These are phyloP conservation scores for Seira sanloemensis DNA, from an alignment of 2,888 invertebrate species.

Conservation along the genomic window DNA sequence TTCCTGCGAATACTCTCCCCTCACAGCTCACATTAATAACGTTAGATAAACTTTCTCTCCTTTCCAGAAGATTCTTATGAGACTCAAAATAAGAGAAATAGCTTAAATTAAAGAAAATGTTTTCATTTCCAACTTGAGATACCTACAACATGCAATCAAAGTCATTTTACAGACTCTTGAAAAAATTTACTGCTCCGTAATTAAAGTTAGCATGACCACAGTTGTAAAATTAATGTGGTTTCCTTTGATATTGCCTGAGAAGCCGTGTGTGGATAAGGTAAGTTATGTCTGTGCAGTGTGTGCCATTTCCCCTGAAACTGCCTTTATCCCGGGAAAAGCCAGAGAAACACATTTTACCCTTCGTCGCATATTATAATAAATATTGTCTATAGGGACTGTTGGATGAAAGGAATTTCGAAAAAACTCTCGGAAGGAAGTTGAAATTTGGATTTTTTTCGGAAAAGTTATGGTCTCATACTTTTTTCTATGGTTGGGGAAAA, in stretches of 20 bases:
- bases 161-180: too few relatives aligned
- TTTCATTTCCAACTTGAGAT: too few relatives aligned
- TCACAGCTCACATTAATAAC: too few relatives aligned
- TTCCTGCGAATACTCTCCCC: too few relatives aligned
- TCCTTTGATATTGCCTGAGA: not conserved
- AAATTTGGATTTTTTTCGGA: conserved; percentile 43
- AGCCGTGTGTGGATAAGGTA: not conserved
- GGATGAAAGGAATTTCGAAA: conserved; percentile 44
- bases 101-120: too few relatives aligned
- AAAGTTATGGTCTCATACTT: conserved; percentile 48
- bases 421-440: conserved; percentile 36
- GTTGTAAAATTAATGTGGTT: not conserved
- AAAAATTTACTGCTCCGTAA: not conserved
- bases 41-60: too few relatives aligned
- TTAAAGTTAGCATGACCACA: not conserved
- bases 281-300: not conserved
- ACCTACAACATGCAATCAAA: not conserved
- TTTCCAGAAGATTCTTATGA: too few relatives aligned
- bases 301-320: not conserved
- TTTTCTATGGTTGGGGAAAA: conserved; percentile 31
- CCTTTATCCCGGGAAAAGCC: not conserved
- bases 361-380: conserved; percentile 25
- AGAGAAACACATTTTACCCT: conserved; percentile 20
- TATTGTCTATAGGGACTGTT: conserved; percentile 24
- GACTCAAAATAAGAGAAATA: too few relatives aligned